phyloP scores from a whole-genome alignment of 2,797 vertebrate genomes.

The Strix occidentalis region DNA sequence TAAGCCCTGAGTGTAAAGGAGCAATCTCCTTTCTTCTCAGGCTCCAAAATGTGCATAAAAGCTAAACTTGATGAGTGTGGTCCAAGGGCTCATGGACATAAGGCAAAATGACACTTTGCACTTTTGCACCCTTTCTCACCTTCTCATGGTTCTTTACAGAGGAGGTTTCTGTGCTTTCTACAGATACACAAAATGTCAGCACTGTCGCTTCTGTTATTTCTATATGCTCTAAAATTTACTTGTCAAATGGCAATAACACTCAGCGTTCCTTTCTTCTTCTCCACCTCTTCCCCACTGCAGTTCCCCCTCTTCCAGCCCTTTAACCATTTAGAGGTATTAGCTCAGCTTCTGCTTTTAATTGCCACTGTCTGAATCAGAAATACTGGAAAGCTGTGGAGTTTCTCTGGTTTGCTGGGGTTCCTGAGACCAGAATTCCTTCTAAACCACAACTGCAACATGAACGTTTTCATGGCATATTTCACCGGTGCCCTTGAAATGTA shows the following conservation, averaged over 20 bases:
- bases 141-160: neutral
- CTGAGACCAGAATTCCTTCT: neutral
- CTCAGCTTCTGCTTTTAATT: neutral
- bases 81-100: neutral
- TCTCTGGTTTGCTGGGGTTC: neutral
- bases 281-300: neutral
- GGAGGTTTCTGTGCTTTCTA: neutral
- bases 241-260: neutral
- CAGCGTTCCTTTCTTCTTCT: neutral
- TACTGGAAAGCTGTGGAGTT: neutral
- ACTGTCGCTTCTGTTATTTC: neutral
- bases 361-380: neutral
- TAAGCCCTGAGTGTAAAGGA: neutral
- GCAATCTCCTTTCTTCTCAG: neutral
- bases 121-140: neutral
- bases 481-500: neutral
- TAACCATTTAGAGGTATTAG: neutral
- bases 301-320: neutral
- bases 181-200: neutral
- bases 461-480: neutral
- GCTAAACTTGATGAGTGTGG: neutral
- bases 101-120: neutral
- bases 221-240: neutral
- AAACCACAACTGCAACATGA: neutral
- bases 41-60: neutral